phyloP scores from a whole-genome alignment of 2,888 invertebrate genomes.

The Drosophila colorata region DNA sequence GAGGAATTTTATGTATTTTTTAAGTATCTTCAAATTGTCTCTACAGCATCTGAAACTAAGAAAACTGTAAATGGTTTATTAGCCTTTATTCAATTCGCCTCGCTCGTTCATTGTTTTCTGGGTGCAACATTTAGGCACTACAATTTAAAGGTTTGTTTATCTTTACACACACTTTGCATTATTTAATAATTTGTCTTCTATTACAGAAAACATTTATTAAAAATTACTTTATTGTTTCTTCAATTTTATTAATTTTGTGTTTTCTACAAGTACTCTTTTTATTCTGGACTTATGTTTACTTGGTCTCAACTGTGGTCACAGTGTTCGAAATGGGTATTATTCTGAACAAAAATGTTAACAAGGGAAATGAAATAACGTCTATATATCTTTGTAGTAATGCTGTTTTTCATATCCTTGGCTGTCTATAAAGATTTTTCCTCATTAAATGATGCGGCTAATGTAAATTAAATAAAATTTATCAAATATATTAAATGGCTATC shows the following conservation, averaged over 20 bases:
- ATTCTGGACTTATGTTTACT: not conserved
- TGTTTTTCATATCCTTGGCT: not conserved
- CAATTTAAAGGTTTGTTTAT: not conserved
- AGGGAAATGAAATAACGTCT: no score
- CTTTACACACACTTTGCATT: not conserved
- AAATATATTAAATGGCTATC: not conserved
- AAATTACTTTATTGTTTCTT: constrained; percentile 4
- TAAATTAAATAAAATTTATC: not conserved
- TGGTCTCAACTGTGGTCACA: not conserved
- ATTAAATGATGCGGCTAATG: not conserved
- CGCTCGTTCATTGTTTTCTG: constrained; percentile 2
- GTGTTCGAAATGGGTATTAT: constrained; percentile 2
- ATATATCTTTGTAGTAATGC: not conserved
- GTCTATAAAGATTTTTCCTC: not conserved
- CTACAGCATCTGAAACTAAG: not conserved
- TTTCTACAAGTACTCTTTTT: not conserved
- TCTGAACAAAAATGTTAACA: not conserved
- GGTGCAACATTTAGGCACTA: not conserved
- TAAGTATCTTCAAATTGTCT: not conserved
- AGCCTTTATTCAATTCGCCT: not conserved
- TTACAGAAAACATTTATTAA: not conserved
- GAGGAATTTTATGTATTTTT: not conserved
- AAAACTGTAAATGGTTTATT: not conserved
- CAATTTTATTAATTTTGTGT: not conserved
- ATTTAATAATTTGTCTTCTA: not conserved